Percentiles rank a stretch among this genome's conserved stretches.
Conservation (phyloP, 2,888 invertebrate species). For the Eupsilia transversa region DNA sequence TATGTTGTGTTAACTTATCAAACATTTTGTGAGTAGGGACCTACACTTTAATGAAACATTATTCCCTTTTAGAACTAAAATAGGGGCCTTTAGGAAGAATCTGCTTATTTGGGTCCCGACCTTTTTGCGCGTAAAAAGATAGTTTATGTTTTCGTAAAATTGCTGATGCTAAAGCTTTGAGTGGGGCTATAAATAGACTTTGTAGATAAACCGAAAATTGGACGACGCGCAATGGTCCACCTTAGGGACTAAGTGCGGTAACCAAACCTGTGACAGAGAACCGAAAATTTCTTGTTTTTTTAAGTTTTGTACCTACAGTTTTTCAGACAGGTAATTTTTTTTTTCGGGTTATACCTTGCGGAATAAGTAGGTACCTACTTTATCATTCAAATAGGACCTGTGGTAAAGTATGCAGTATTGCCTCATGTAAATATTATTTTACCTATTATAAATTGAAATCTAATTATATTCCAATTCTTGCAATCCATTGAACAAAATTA, state of each 20-base stretch:
- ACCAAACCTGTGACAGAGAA: too few species aligned
- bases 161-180: constrained; percentile 19
- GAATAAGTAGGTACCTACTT: too few species aligned
- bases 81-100: constrained; percentile 32
- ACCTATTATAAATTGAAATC: too few species aligned
- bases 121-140: constrained; percentile 37
- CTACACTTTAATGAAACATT: constrained; percentile 63
- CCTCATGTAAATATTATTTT: too few species aligned
- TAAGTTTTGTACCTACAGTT: background rate
- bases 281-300: background rate
- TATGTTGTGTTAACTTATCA: constrained; percentile 58
- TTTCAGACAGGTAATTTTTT: background rate
- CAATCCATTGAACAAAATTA: background rate
- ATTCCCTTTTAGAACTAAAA: constrained; percentile 56
- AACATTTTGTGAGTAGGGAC: constrained; percentile 32
- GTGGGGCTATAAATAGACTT: background rate
- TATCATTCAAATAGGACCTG: too few species aligned
- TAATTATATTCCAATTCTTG: background rate
- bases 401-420: too few species aligned
- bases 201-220: background rate
- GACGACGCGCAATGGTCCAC: too few species aligned
- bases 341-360: too few species aligned
- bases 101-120: constrained; percentile 30
- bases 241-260: too few species aligned
- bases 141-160: constrained; percentile 27